These are phyloP conservation scores for Camelus bactrianus DNA, from an alignment of 2,113 vertebrate species.

Conservation along the genomic window DNA sequence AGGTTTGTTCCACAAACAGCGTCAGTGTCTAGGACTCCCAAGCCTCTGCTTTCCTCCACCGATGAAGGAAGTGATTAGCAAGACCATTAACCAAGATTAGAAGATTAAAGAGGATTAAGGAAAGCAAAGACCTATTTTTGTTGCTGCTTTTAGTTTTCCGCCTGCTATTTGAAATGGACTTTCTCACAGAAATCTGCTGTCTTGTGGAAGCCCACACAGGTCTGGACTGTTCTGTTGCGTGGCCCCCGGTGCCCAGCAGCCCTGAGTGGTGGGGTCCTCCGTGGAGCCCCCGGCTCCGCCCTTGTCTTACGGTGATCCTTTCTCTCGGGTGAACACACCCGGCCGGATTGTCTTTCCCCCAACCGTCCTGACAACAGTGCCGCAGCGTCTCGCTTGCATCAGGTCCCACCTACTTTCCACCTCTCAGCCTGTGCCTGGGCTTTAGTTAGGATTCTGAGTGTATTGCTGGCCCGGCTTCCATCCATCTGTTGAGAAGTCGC, in stretches of 20 bases:
- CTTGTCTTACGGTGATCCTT: not conserved
- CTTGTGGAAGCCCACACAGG: not conserved
- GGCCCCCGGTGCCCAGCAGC: not conserved
- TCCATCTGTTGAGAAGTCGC: slow-evolving; percentile 80
- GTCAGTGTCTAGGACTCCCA: slow-evolving; percentile 70
- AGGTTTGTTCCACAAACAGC: slow-evolving; percentile 57
- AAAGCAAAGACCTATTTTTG: slow-evolving; percentile 28
- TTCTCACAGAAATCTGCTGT: not conserved
- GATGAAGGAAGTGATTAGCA: slow-evolving; percentile 51
- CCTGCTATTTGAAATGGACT: not conserved
- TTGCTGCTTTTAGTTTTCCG: not conserved
- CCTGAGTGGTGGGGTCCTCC: not conserved
- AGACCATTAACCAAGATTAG: slow-evolving; percentile 15
- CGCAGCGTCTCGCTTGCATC: not conserved
- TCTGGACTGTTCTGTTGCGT: not conserved
- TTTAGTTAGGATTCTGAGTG: slow-evolving; percentile 67
- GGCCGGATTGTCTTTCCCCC: not conserved
- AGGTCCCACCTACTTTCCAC: slow-evolving; percentile 37
- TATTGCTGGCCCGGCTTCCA: slow-evolving; percentile 70
- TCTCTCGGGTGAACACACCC: not conserved
- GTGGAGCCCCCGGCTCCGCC: not conserved
- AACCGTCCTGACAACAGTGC: not conserved
- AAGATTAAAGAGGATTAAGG: not conserved
- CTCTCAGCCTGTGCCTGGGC: not conserved
- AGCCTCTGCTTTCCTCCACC: slow-evolving; percentile 60